Conservation (phyloP, 1,140 invertebrate species). For the Drosophila pseudoananassae region DNA sequence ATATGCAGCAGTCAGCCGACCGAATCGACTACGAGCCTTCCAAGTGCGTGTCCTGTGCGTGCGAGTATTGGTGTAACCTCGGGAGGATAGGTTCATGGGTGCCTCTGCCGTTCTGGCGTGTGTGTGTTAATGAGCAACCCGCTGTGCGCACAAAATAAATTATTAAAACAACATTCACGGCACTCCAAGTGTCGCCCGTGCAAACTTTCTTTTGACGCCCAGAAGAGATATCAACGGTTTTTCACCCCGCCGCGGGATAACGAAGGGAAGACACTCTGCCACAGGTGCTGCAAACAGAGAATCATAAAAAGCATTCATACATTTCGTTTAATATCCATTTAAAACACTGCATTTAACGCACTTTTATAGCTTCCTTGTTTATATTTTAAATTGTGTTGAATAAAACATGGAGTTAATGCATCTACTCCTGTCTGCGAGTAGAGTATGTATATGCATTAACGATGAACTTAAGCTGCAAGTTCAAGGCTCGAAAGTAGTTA, state of each 20-base stretch:
- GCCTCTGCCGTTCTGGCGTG: conserved; percentile 13
- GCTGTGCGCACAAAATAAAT: conserved; percentile 74
- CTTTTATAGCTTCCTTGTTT: neutral
- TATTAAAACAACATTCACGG: conserved; percentile 72
- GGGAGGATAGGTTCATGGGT: conserved; percentile 7
- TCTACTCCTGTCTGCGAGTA: neutral
- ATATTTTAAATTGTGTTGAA: neutral
- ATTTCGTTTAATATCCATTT: conserved; percentile 11
- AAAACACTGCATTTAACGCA: neutral
- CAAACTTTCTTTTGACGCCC: conserved; percentile 41
- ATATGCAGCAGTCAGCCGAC: conserved; percentile 70
- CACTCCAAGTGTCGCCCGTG: conserved; percentile 42
- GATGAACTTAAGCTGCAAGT: neutral
- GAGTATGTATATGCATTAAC: neutral
- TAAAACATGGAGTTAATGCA: neutral
- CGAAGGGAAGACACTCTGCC: conserved; percentile 18
- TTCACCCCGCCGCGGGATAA: conserved; percentile 10
- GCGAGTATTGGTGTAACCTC: conserved; percentile 2
- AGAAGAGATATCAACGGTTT: conserved; percentile 28
- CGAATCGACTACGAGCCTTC: conserved; percentile 53
- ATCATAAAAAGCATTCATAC: conserved; percentile 25
- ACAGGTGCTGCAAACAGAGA: conserved; percentile 5
- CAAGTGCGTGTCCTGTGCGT: conserved; percentile 76
- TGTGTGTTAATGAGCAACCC: conserved; percentile 76
- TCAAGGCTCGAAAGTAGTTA: neutral